A percentile compares a stretch with the other conserved stretches of the same genome.
Evolutionary conservation across 2,888 invertebrate genomes (phyloP).

Genomic region (Hirtodrosophila duncani): DNA sequence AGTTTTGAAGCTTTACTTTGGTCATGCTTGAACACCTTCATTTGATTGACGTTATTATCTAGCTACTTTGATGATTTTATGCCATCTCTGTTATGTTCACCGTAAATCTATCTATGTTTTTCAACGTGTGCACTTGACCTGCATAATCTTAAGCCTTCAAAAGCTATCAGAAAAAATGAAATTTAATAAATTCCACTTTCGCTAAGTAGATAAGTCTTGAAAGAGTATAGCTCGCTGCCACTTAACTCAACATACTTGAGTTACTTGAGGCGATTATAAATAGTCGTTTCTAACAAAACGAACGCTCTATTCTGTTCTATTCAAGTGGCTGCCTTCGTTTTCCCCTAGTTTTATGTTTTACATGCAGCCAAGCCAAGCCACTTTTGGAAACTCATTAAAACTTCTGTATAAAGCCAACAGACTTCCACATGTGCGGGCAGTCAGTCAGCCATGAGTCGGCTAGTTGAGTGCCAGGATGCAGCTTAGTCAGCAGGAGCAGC

Average conservation of each 20-base stretch:
- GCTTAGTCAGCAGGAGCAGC: too few relatives aligned
- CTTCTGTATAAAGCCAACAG: constrained; percentile 21
- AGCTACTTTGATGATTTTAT: too few relatives aligned
- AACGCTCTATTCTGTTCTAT: neutral
- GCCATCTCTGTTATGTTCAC: too few relatives aligned
- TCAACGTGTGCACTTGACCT: too few relatives aligned
- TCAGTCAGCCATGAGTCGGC: neutral
- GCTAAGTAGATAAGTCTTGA: constrained; percentile 6
- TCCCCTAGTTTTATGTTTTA: constrained; percentile 8
- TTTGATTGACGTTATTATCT: too few relatives aligned
- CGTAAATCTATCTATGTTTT: too few relatives aligned
- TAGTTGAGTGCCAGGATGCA: too few relatives aligned
- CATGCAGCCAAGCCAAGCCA: constrained; percentile 3
- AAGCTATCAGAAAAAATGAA: neutral
- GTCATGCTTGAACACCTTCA: too few relatives aligned
- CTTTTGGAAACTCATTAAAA: constrained; percentile 53
- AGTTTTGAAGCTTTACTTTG: too few relatives aligned
- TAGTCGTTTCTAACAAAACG: constrained; percentile 20
- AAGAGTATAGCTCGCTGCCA: neutral
- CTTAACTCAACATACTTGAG: constrained; percentile 19
- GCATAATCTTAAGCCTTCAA: too few relatives aligned
- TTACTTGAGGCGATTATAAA: constrained; percentile 32
- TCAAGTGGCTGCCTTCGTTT: neutral
- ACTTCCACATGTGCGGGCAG: constrained; percentile 19
- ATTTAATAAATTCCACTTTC: constrained; percentile 1